Evolutionary conservation across 2,797 vertebrate species (phyloP).

Genomic region (Meda fulgida): DNA sequence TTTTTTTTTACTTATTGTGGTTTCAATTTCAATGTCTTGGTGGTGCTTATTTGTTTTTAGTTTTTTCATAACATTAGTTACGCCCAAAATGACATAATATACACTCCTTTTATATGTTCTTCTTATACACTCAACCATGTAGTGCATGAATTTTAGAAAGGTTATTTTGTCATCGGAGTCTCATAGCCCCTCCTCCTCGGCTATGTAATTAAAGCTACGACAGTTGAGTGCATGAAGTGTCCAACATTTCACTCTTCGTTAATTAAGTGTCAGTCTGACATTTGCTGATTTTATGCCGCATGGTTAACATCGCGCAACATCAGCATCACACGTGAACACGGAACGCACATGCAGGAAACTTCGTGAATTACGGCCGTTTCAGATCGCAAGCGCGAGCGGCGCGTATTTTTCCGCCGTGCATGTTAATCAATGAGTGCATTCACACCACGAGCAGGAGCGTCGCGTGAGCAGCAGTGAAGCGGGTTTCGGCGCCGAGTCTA

Average conservation of each 20-base stretch:
- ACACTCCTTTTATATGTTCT: neutral
- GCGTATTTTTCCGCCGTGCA: no score
- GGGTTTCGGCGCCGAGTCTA: no score
- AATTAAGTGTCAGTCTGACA: no score
- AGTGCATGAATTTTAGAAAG: neutral
- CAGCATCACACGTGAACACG: no score
- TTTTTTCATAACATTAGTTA: neutral
- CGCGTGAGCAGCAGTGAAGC: no score
- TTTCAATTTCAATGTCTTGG: slow-evolving; percentile 17
- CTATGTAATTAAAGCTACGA: neutral
- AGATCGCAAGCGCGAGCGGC: no score
- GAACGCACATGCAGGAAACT: no score
- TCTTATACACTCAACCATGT: neutral
- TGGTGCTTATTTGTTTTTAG: neutral
- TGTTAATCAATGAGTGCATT: no score
- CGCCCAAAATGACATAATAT: neutral
- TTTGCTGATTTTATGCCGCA: no score
- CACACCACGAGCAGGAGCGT: no score
- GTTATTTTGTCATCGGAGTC: neutral
- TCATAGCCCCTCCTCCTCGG: neutral
- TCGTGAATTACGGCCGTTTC: no score
- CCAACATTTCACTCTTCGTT: neutral
- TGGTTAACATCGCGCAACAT: no score
- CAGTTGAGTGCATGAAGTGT: neutral
- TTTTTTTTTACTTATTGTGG: neutral